Conservation (phyloP, 2,888 invertebrate species). For the Microctonus aethiopoides region DNA sequence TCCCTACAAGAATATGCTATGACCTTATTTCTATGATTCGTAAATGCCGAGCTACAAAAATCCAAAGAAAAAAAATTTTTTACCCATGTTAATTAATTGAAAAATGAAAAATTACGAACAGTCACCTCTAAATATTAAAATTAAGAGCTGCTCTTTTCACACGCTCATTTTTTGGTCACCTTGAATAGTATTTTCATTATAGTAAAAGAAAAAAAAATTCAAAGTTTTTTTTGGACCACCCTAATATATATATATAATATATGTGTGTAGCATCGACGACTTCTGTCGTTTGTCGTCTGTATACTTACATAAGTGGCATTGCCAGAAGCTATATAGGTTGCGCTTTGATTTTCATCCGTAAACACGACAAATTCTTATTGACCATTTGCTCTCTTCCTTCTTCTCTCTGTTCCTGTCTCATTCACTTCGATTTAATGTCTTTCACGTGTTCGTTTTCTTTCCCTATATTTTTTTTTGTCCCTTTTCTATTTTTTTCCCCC, state of each 20-base stretch:
- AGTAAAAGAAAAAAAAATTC: too few relatives aligned
- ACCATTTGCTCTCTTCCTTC: conserved; percentile 38
- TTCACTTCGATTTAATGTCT: neutral
- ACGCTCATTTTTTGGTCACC: too few relatives aligned
- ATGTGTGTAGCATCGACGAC: neutral
- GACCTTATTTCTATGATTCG: too few relatives aligned
- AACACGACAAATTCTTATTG: conserved; percentile 59
- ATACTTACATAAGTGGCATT: conserved; percentile 57
- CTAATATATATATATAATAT: neutral
- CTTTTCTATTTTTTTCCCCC: neutral
- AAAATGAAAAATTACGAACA: too few relatives aligned
- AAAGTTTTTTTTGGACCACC: too few relatives aligned
- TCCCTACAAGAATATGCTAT: too few relatives aligned
- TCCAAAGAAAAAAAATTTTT: too few relatives aligned
- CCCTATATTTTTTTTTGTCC: neutral
- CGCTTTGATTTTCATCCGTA: conserved; percentile 62
- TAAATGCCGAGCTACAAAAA: too few relatives aligned
- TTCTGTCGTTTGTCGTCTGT: conserved; percentile 50
- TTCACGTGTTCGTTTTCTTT: neutral
- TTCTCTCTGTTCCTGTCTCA: neutral
- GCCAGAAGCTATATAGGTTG: conserved; percentile 15
- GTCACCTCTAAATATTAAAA: too few relatives aligned
- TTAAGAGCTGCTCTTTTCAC: too few relatives aligned
- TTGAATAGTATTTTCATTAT: too few relatives aligned
- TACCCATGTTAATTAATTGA: too few relatives aligned